Evolutionary conservation across 2,797 vertebrate species (phyloP), one percentile per base, ranked within the genome.

Genomic region (Myoxocephalus aenaeus): DNA sequence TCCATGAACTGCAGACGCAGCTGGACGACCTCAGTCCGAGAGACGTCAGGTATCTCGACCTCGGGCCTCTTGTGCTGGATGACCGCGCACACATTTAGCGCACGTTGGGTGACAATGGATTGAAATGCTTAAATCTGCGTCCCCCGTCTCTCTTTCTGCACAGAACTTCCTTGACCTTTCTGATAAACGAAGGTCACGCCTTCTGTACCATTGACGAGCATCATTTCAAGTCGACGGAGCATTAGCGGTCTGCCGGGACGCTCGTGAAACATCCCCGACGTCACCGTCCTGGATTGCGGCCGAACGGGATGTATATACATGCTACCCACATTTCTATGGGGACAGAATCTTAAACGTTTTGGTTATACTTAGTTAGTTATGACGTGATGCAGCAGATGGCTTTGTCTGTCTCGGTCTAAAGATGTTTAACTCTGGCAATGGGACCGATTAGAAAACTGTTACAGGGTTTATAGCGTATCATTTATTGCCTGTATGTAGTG

Each of bases 131-230:
- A 4, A 17, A 20, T 53, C 25, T 10, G 1, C 3, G 29, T 11
- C 13, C 7, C 36, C 34, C 7, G 7, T 38, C 36, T 42, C 13
- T 42, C 40, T 61, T 63, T 18, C 59, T 27, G 18, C 32, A 4
- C 73, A 93, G 93, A 59, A 25, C 38, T 0, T 86, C 89, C 9
- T 61, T 93, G 89, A 27, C 12, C 40, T 87, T 84, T 58, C 85
- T 93, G 18, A 6, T 82, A 1, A 81, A 62, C 4, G 61, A 90
- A 87, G 92, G 91, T 20, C 83, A 87, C 2, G 27, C 90, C 72
- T 92, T 84, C 77, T 61, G 32, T 1, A 91, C 89, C 34, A 36
- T 79, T 6, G 90, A 92, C 40, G 90, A 93, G n/a, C 18, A 81
- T 29, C 92, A 92, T 81, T 93, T 91, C 67, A 93, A 87, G 73